A percentile compares a stretch with the other conserved stretches of the same genome.
These are phyloP conservation scores for Polia nebulosa DNA, from an alignment of 2,888 invertebrate species.

Conservation along the genomic window DNA sequence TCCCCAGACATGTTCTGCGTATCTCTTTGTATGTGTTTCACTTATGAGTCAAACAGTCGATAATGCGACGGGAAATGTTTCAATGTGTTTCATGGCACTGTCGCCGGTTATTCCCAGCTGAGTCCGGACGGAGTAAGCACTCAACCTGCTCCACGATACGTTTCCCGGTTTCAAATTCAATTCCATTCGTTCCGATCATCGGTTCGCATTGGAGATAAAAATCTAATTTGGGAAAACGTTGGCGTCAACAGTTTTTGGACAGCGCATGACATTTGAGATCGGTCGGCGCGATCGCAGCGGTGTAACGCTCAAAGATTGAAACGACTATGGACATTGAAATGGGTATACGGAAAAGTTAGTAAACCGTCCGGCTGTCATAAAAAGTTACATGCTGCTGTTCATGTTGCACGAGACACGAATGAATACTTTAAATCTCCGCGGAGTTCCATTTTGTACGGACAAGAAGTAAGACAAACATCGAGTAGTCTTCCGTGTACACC, in stretches of 20 bases:
- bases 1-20: constrained; percentile 52
- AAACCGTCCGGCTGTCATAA: constrained; percentile 65
- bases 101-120: constrained; percentile 73
- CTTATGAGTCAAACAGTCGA: constrained; percentile 71
- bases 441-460: constrained; percentile 43
- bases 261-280: constrained; percentile 73
- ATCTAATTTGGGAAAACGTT: constrained; percentile 78
- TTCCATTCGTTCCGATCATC: constrained; percentile 80
- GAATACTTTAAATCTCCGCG: constrained; percentile 62
- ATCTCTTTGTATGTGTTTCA: constrained; percentile 38
- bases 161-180: constrained; percentile 76
- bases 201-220: constrained; percentile 78
- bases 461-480: constrained; percentile 55
- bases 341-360: constrained; percentile 64
- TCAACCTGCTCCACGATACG: constrained; percentile 68
- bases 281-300: constrained; percentile 64
- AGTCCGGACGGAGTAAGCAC: constrained; percentile 65
- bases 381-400: constrained; percentile 59
- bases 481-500: constrained; percentile 30
- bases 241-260: constrained; percentile 78
- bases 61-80: constrained; percentile 78
- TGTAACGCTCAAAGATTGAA: constrained; percentile 62
- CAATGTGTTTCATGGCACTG: constrained; percentile 75
- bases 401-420: constrained; percentile 59
- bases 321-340: constrained; percentile 69